These are phyloP conservation scores for Fregetta grallaria DNA, from an alignment of 2,113 vertebrate species.

Conservation along the genomic window DNA sequence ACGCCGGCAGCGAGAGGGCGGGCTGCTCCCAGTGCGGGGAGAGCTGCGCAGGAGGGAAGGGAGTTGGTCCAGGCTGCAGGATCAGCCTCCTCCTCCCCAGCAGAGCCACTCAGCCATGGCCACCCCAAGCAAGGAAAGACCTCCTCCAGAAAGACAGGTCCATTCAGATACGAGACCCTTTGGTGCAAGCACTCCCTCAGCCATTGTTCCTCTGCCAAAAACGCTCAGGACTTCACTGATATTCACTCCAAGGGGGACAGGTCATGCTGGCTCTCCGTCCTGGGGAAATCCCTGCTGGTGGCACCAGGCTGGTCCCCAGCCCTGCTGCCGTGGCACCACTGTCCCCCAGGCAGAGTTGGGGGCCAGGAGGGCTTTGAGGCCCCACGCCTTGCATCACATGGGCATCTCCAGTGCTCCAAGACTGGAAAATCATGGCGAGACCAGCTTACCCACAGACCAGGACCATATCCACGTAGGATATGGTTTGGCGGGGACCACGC, in stretches of 20 bases:
- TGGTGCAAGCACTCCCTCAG: background rate
- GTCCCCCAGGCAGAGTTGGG: no score
- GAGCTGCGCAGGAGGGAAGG: background rate
- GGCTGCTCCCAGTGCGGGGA: background rate
- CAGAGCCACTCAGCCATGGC: background rate
- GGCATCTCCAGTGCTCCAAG: background rate
- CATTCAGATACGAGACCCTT: background rate
- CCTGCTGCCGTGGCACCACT: background rate
- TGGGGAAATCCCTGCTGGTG: background rate
- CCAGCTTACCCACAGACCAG: background rate
- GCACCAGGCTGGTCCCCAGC: background rate
- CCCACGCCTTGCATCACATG: rapidly evolving
- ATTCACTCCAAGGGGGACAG: background rate
- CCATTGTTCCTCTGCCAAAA: background rate
- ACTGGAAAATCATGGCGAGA: background rate
- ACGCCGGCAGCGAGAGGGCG: rapidly evolving
- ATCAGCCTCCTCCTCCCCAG: background rate
- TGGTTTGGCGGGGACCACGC: rapidly evolving
- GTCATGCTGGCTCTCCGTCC: background rate
- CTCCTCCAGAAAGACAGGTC: background rate
- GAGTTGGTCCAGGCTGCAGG: background rate
- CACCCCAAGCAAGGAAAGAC: background rate
- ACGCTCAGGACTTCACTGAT: rapidly evolving
- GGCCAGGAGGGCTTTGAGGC: background rate
- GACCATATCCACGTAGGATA: rapidly evolving